These are phyloP conservation scores for Agonopterix arenella DNA, from an alignment of 2,888 invertebrate species.

Conservation along the genomic window DNA sequence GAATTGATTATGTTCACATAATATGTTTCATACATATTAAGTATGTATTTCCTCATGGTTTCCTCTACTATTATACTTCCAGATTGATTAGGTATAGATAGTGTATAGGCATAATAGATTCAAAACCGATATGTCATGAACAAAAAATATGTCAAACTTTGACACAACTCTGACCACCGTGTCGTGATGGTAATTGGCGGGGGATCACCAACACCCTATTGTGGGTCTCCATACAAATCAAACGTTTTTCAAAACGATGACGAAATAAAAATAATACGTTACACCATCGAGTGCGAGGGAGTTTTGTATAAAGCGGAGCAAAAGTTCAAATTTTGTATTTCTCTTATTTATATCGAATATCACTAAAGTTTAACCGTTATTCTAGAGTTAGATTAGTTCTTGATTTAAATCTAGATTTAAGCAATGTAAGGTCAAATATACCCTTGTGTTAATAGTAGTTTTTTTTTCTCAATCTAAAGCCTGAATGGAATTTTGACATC, in stretches of 20 bases:
- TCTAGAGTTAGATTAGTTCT: no score
- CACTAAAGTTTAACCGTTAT: no score
- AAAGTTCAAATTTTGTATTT: no score
- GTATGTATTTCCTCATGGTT: conserved; percentile 4
- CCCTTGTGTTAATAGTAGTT: neutral
- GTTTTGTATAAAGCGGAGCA: conserved; percentile 24
- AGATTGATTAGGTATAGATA: conserved; percentile 6
- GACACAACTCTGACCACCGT: conserved; percentile 67
- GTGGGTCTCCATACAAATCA: conserved; percentile 43
- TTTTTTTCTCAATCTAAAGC: neutral
- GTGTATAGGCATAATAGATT: conserved; percentile 11
- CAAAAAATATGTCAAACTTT: conserved; percentile 59
- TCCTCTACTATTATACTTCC: neutral
- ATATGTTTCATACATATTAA: neutral
- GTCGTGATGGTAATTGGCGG: conserved; percentile 71
- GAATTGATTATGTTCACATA: no score
- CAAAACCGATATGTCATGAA: conserved; percentile 24
- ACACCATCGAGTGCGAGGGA: conserved; percentile 54
- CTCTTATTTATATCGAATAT: no score
- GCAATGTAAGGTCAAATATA: neutral
- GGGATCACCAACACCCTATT: conserved; percentile 50
- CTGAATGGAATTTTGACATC: conserved; percentile 40
- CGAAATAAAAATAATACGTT: conserved; percentile 64
- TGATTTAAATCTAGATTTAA: no score
- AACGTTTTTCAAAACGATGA: conserved; percentile 56